phyloP scores from a whole-genome alignment of 2,113 vertebrate genomes.

The Ellobius talpinus region DNA sequence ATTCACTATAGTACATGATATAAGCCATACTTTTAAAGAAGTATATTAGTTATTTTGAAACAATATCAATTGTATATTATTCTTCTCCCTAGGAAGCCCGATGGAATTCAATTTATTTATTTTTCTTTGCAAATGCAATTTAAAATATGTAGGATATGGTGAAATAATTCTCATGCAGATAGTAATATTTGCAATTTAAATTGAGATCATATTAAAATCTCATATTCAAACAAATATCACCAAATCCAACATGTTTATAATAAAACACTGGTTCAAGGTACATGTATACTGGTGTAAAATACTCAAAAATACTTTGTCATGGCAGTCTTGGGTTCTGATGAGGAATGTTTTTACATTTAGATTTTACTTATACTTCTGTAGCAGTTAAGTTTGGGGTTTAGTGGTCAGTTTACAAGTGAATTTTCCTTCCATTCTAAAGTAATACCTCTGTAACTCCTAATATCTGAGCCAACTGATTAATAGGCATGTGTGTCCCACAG shows the following conservation, averaged over 20 bases:
- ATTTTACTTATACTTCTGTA: background rate
- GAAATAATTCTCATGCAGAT: slow-evolving; percentile 75
- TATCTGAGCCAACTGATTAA: background rate
- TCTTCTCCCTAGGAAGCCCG: slow-evolving; percentile 57
- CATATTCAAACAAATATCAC: background rate
- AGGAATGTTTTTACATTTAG: background rate
- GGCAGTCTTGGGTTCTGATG: background rate
- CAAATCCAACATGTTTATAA: background rate
- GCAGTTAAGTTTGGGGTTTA: background rate
- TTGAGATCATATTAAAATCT: slow-evolving; percentile 39
- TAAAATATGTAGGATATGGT: slow-evolving; percentile 52
- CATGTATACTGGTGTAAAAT: background rate
- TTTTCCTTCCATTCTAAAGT: background rate
- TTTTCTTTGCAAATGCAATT: slow-evolving; percentile 66
- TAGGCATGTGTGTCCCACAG: background rate
- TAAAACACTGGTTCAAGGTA: background rate
- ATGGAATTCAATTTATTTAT: slow-evolving; percentile 69
- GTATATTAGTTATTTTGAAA: slow-evolving; percentile 56
- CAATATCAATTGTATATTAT: slow-evolving; percentile 61
- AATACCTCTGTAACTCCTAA: background rate
- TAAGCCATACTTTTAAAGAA: background rate
- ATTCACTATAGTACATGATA: background rate
- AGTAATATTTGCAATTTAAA: slow-evolving; percentile 72
- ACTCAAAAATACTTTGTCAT: background rate
- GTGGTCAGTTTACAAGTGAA: background rate